phyloP scores from a whole-genome alignment of 2,113 vertebrate genomes.

The Pelobates fuscus region DNA sequence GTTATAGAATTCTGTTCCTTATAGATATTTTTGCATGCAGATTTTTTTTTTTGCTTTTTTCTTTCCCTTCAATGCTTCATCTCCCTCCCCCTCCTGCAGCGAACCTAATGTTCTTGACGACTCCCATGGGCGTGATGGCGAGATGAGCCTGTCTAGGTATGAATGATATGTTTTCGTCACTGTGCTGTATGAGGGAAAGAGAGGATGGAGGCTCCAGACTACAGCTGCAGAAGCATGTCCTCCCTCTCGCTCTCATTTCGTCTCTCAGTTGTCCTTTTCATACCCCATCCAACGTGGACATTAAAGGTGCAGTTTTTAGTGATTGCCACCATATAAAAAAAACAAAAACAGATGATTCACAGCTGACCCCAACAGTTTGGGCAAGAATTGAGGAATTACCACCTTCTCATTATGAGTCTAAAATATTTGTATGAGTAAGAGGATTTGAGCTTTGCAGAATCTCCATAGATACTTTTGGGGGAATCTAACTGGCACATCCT shows the following conservation, averaged over 20 bases:
- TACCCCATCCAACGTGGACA: slow-evolving; percentile 70
- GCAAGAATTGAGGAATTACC: no score
- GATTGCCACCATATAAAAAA: neutral
- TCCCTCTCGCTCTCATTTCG: slow-evolving; percentile 62
- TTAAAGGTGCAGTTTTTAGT: slow-evolving; percentile 71
- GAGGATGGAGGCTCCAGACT: slow-evolving; percentile 25
- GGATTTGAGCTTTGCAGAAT: no score
- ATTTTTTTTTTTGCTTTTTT: slow-evolving; percentile 66
- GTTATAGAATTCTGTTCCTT: slow-evolving; percentile 66
- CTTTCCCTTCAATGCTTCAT: slow-evolving; percentile 89
- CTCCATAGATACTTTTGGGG: no score
- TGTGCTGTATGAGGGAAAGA: slow-evolving; percentile 72
- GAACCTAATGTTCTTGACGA: slow-evolving; percentile 99
- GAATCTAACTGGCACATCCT: no score
- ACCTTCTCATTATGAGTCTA: no score
- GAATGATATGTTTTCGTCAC: slow-evolving; percentile 81
- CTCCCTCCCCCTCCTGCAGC: slow-evolving; percentile 92
- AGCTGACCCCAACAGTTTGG: no score
- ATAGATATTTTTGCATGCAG: slow-evolving; percentile 69
- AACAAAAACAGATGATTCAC: no score
- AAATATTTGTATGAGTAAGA: no score
- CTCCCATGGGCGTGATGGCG: slow-evolving; percentile 96
- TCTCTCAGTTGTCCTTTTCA: slow-evolving; percentile 60
- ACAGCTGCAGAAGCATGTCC: slow-evolving; percentile 61
- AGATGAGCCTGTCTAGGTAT: slow-evolving; percentile 99